Evolutionary conservation across 2,888 invertebrate species (phyloP).

Genomic region (Trichopria drosophilae): DNA sequence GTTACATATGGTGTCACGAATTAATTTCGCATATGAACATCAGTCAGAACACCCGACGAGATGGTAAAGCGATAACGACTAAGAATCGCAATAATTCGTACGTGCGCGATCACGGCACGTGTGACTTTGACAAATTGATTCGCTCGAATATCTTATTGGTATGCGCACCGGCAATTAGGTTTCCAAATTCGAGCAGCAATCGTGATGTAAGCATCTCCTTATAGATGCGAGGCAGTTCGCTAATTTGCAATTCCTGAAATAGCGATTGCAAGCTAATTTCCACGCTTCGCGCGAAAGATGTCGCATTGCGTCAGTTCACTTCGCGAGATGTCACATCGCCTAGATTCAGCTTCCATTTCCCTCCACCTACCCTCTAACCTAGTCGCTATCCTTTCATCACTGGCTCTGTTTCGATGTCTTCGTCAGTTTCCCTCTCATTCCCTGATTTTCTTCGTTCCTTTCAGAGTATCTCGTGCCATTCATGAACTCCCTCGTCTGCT

Average conservation of each 20-base stretch:
- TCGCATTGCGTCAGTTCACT: slow-evolving; percentile 42
- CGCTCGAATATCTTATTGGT: slow-evolving; percentile 6
- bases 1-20: too few relatives aligned
- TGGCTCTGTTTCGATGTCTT: too few relatives aligned
- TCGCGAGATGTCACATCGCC: slow-evolving; percentile 33
- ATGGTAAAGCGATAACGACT: too few relatives aligned
- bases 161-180: slow-evolving; percentile 11
- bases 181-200: slow-evolving; percentile 1
- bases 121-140: slow-evolving; percentile 23
- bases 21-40: too few relatives aligned
- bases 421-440: not conserved
- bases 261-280: slow-evolving; percentile 36
- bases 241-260: slow-evolving; percentile 17
- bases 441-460: not conserved
- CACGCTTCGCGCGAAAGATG: slow-evolving; percentile 44
- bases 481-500: too few relatives aligned
- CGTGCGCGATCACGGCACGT: too few relatives aligned
- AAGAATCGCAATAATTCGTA: too few relatives aligned
- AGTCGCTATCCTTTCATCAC: not conserved
- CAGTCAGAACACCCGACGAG: too few relatives aligned
- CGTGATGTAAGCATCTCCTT: too few relatives aligned
- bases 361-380: too few relatives aligned
- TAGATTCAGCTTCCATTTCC: too few relatives aligned
- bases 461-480: slow-evolving; percentile 8
- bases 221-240: not conserved